Evolutionary conservation across 2,797 vertebrate genomes (phyloP).

Genomic region (Parauchenoglanis ngamensis): DNA sequence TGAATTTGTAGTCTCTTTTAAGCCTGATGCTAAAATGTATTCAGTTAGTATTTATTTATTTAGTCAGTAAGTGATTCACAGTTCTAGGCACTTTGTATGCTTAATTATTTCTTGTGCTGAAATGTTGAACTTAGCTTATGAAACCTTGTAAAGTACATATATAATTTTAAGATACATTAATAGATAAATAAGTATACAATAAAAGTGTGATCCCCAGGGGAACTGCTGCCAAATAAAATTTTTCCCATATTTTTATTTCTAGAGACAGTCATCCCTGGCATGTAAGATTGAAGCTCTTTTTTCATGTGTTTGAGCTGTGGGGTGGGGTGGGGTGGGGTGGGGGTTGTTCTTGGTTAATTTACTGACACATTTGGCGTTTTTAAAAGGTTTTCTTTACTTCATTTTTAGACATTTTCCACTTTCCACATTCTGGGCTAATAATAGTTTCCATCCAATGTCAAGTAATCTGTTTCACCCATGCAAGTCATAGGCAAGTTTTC

Average conservation of each 20-base stretch:
- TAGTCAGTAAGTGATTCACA: neutral
- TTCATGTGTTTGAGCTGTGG: neutral
- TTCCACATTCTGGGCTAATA: neutral
- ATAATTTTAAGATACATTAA: neutral
- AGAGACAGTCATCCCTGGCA: slow-evolving; percentile 16
- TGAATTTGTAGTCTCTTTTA: neutral
- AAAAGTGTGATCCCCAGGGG: neutral
- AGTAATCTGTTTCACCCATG: no score
- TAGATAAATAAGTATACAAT: neutral
- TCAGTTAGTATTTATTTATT: neutral
- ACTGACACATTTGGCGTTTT: neutral
- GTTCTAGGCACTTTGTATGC: neutral
- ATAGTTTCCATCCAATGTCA: neutral
- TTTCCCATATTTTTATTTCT: neutral
- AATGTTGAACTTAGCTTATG: neutral
- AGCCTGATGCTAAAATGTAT: neutral
- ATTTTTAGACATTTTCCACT: no score
- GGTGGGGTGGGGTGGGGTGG: no score
- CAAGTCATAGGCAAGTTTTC: no score
- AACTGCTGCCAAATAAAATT: neutral
- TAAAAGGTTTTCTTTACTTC: neutral
- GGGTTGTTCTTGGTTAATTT: neutral
- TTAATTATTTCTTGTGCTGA: neutral
- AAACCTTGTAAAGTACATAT: neutral
- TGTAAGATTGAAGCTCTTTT: slow-evolving; percentile 14